Percentiles rank a stretch among this genome's conserved stretches.
These are phyloP conservation scores for Melanotus villosus DNA, from an alignment of 2,888 invertebrate species.

Conservation along the genomic window DNA sequence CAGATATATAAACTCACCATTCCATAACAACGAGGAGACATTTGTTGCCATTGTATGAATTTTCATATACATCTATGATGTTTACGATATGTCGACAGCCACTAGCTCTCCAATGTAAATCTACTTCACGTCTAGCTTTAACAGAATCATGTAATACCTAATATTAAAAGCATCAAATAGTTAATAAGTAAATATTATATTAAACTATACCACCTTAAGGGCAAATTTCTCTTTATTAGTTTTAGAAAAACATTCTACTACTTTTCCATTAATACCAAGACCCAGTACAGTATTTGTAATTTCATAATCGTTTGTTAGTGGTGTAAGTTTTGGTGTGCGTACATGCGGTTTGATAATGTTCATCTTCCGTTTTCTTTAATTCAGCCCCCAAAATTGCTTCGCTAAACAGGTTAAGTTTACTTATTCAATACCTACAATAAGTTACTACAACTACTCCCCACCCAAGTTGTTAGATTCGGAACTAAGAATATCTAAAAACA, in stretches of 20 bases:
- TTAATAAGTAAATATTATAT: not conserved
- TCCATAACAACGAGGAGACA: constrained; percentile 99
- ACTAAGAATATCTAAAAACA: too few relatives aligned
- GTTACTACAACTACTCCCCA: too few relatives aligned
- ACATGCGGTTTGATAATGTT: constrained; percentile 57
- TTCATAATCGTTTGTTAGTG: constrained; percentile 91
- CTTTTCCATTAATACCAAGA: constrained; percentile 98
- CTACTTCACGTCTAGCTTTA: constrained; percentile 95
- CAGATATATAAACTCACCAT: constrained; percentile 75
- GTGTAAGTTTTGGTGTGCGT: constrained; percentile 80
- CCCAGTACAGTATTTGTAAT: constrained; percentile 95
- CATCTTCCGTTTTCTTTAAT: constrained; percentile 42
- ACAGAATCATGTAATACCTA: constrained; percentile 91
- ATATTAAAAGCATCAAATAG: constrained; percentile 45
- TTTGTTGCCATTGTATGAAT: constrained; percentile 91
- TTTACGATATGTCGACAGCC: constrained; percentile 94
- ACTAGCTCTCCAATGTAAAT: constrained; percentile 94
- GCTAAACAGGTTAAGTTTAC: constrained; percentile 38
- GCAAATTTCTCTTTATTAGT: constrained; percentile 86
- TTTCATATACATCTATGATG: constrained; percentile 95
- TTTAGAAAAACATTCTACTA: constrained; percentile 92
- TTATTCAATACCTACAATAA: constrained; percentile 32
- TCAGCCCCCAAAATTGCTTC: constrained; percentile 13
- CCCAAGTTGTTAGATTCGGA: too few relatives aligned
- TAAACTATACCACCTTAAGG: constrained; percentile 84